Evolutionary conservation across 2,888 invertebrate species (phyloP), one percentile per base, ranked within the genome.

Genomic region (Hoplodrina blanda): DNA sequence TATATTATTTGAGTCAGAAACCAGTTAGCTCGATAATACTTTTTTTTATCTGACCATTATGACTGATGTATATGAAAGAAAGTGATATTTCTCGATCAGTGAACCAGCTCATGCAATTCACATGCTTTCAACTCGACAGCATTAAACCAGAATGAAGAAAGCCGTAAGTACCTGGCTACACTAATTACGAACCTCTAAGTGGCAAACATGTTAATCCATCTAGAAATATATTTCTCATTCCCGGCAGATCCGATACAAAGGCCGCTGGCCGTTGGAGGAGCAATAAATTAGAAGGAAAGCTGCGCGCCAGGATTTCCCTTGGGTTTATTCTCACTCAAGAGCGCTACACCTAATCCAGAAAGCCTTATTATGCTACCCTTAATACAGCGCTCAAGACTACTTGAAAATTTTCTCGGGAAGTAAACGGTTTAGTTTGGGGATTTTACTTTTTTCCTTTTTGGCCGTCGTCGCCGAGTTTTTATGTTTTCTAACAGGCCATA

Each of bases 311-410:
- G 95, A 96, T 96, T 96, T 95, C 95, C 96, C 96, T 87, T 91
- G 96, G 93, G 96, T 92, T 96, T 95, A 96, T 95, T 95, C 96
- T 91, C 95, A 95, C 95, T 96, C 95, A 95, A 95, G 95, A 94
- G 94, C 93, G 94, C 92, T 92, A 90, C 94, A 93, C 93, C 95
- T 96, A 96, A 96, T 96, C 96, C 96, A 93, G 93, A 95, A 95
- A 95, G 95, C 95, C 96, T 95, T 96, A 95, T 96, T 96, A 96
- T 95, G 91, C 95, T 93, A 91, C 94, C 95, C 95, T 94, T 95
- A 95, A 95, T 95, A 94, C 95, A 91, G 91, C 90, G 93, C 94
- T 95, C 95, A 93, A 94, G 95, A 94, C 93, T 94, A 94, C 95
- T 95, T 95, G 95, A 95, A 95, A 95, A 94, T 95, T 95, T 95